Evolutionary conservation across 2,113 vertebrate genomes (phyloP).

Genomic region (Rhadina sibilatrix): DNA sequence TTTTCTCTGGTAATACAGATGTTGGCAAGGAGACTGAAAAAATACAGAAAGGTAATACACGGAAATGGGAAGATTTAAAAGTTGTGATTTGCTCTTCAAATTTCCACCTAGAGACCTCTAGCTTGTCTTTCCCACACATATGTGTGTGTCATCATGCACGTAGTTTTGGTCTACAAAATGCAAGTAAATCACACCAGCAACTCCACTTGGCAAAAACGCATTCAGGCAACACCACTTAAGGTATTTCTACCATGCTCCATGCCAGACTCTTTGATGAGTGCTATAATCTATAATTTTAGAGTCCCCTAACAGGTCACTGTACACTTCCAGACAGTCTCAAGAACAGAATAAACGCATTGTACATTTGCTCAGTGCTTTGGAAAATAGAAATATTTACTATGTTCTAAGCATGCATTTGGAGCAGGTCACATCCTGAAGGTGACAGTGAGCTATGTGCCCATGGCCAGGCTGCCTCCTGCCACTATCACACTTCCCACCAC

Average conservation of each 20-base stretch:
- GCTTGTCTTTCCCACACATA: background rate
- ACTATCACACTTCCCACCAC: too few relatives aligned
- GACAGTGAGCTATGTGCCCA: background rate
- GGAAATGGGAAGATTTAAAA: background rate
- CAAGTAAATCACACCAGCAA: background rate
- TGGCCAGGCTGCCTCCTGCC: background rate
- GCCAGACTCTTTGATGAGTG: background rate
- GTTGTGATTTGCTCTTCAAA: background rate
- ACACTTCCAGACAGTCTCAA: background rate
- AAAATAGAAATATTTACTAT: background rate
- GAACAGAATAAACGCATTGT: background rate
- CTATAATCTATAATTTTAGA: background rate
- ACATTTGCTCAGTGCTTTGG: background rate
- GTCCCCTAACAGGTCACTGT: background rate
- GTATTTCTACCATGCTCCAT: background rate
- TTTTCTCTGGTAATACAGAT: background rate
- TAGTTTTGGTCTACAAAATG: background rate
- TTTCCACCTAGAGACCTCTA: background rate
- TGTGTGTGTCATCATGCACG: fast-evolving
- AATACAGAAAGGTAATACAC: background rate
- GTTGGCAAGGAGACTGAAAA: background rate
- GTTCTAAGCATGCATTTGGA: background rate
- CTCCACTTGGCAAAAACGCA: background rate
- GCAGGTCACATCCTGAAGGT: background rate
- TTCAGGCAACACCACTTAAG: background rate